Evolutionary conservation across 2,113 vertebrate genomes (phyloP).

Genomic region (Rhabdornis inornatus): DNA sequence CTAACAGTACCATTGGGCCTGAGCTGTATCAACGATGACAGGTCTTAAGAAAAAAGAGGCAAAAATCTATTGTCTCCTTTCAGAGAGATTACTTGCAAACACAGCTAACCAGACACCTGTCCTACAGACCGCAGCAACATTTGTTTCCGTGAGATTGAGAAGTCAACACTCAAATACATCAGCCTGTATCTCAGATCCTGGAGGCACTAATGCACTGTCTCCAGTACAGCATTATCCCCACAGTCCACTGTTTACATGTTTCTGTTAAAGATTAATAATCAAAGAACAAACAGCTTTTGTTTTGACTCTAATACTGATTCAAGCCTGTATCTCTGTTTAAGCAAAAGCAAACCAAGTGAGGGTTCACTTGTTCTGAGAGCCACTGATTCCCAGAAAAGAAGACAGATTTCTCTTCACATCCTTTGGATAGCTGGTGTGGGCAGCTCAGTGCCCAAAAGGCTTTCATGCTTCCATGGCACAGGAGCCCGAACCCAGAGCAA

Average conservation of each 20-base stretch:
- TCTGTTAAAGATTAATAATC: conserved; percentile 34
- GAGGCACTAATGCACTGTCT: background rate
- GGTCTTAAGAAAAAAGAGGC: background rate
- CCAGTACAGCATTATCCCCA: background rate
- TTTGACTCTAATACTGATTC: background rate
- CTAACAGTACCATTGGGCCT: background rate
- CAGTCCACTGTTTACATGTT: background rate
- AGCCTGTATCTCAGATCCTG: background rate
- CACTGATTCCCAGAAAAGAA: background rate
- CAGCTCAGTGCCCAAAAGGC: background rate
- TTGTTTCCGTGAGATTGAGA: background rate
- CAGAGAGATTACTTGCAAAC: background rate
- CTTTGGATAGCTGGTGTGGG: background rate
- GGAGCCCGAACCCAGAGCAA: background rate
- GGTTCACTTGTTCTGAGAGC: background rate
- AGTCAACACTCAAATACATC: background rate
- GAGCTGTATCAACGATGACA: background rate
- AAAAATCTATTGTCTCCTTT: background rate
- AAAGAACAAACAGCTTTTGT: conserved; percentile 32
- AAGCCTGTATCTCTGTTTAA: background rate
- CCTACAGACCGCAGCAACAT: background rate
- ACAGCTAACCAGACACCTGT: background rate
- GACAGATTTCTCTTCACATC: background rate
- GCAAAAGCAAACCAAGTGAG: background rate
- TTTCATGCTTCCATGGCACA: background rate